Conservation (phyloP, 2,888 invertebrate species). For the Halocaridina rubra region DNA sequence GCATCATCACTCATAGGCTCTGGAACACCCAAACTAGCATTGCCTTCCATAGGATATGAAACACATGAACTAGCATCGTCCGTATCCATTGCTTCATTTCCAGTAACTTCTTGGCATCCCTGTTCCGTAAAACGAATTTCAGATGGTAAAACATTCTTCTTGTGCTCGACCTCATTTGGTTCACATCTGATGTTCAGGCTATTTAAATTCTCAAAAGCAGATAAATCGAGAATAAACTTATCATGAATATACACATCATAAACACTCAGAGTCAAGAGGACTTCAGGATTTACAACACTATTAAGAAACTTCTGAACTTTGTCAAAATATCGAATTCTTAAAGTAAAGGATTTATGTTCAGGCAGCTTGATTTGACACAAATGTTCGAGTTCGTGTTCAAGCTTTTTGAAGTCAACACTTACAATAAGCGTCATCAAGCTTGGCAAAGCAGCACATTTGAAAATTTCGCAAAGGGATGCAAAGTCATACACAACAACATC, state of each 20-base stretch:
- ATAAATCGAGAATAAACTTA: slow-evolving; percentile 13
- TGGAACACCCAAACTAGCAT: too few species aligned
- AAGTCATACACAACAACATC: slow-evolving; percentile 25
- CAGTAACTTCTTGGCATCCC: background rate
- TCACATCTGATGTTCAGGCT: slow-evolving; percentile 6
- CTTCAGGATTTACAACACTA: background rate
- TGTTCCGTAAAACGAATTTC: background rate
- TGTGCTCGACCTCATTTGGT: background rate
- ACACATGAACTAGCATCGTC: too few species aligned
- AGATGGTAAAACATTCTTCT: background rate
- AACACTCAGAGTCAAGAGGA: slow-evolving; percentile 10
- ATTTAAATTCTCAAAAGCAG: background rate
- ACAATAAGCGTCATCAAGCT: background rate
- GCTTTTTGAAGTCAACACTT: background rate
- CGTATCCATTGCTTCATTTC: background rate
- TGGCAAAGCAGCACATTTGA: background rate
- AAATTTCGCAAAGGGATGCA: background rate
- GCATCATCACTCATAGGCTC: too few species aligned
- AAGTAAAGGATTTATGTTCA: background rate
- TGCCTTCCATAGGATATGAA: too few species aligned
- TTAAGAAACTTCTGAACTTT: slow-evolving; percentile 9
- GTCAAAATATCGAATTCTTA: slow-evolving; percentile 15
- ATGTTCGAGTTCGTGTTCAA: background rate
- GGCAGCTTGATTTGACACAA: background rate
- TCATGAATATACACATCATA: slow-evolving; percentile 9